Evolutionary conservation across 2,113 vertebrate species (phyloP), one percentile per base, ranked within the genome.

Genomic region (Morone chrysops): DNA sequence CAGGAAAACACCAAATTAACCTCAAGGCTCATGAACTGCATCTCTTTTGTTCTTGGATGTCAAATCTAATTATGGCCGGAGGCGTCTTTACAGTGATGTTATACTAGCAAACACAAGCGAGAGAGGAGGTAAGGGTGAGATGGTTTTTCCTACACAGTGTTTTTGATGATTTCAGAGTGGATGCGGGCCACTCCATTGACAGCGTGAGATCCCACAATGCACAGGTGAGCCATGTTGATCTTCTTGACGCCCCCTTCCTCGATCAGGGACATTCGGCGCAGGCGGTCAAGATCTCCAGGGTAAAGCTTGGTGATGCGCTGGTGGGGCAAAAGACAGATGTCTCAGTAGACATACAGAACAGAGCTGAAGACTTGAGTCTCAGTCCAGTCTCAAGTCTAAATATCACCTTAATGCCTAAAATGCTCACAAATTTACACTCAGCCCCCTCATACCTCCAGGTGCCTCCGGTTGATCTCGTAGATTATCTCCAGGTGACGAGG

Each of bases 171-270:
- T 10, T 98, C 97, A 0, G 97, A 98, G 93, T 97, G 97, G 90
- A 98, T 97, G 41, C 96, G 96, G 6, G 97, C 97, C 54, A 98
- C 97, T 0, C 97, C 97, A 0, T 98, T 98, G 83, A 98, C 96
- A 0, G 96, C 97, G 0, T 98, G 97, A 0, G 97, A 94, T 0
- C 97, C 97, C 0, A 97, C 97, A 0, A 98, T 98, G 89, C 97
- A 98, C 86, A 98, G 78, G 72, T 98, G 97, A 1, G 97, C 97
- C 97, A 98, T 98, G 92, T 98, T 98, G 93, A 98, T 96, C 47
- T 96, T 96, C 91, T 98, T 98, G 45, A 85, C 76, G 0, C 88
- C 88, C 0, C 96, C 96, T 81, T 98, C 97, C 80, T 98, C 97
- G 22, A 98, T 95, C 48, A 98, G 93, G 1, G 97, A 98, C 97